A percentile compares a stretch with the other conserved stretches of the same genome.
Conservation (phyloP, 2,113 vertebrate species). For the Irena cyanogastra region DNA sequence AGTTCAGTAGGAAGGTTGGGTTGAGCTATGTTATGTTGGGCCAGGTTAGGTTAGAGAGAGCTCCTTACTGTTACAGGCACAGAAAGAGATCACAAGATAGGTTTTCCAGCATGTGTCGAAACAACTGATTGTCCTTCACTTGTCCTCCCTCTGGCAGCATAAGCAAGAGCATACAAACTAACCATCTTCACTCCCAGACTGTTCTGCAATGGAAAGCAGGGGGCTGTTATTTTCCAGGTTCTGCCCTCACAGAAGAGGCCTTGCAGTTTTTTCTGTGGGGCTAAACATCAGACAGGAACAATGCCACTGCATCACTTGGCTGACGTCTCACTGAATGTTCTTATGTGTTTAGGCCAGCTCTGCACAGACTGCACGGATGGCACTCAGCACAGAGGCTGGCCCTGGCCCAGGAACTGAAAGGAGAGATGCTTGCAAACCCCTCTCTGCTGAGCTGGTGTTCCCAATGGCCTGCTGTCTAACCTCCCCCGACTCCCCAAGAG, state of each 20-base stretch:
- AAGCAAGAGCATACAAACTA: neutral
- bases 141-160: neutral
- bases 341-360: neutral
- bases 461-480: neutral
- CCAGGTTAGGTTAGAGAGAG: neutral
- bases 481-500: neutral
- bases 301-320: neutral
- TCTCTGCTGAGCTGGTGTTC: neutral
- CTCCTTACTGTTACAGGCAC: neutral
- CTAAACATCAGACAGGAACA: neutral
- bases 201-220: neutral
- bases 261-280: neutral
- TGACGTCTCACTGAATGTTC: neutral
- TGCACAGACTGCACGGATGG: accelerated
- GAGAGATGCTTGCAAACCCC: neutral
- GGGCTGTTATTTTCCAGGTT: neutral
- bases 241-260: neutral
- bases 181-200: neutral
- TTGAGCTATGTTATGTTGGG: neutral
- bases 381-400: neutral
- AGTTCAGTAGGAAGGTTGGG: neutral
- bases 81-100: neutral
- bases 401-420: neutral
- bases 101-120: neutral
- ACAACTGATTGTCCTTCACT: neutral